A percentile compares a stretch with the other conserved stretches of the same genome.
phyloP scores from a whole-genome alignment of 2,113 vertebrate species.

The Bubo bubo region DNA sequence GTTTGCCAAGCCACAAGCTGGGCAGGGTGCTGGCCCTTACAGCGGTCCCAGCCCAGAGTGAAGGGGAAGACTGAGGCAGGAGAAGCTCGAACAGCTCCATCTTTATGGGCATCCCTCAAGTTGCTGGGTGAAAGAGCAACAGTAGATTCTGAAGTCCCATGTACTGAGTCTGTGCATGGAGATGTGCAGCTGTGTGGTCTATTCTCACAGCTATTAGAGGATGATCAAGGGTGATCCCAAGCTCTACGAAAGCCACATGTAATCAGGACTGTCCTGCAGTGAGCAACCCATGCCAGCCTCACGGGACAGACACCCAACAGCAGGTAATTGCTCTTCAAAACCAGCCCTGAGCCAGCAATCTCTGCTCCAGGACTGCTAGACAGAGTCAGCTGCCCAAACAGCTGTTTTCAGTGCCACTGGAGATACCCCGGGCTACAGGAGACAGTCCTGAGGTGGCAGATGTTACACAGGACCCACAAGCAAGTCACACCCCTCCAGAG shows the following conservation, averaged over 20 bases:
- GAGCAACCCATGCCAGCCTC: not conserved
- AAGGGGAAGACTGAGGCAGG: not conserved
- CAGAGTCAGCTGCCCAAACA: not conserved
- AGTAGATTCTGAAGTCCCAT: not conserved
- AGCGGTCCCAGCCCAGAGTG: not conserved
- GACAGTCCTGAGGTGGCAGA: not conserved
- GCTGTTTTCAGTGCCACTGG: not conserved
- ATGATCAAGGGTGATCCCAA: not conserved
- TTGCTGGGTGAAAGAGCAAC: not conserved
- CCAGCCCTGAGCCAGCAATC: not conserved
- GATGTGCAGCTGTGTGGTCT: not conserved
- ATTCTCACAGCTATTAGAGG: not conserved
- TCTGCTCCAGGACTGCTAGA: not conserved
- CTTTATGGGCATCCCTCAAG: not conserved
- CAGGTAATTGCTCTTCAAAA: not conserved
- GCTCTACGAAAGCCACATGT: not conserved
- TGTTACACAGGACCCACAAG: not conserved
- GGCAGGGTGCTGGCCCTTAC: not conserved
- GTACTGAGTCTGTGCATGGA: rapidly evolving
- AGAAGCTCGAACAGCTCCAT: not conserved
- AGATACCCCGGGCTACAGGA: not conserved
- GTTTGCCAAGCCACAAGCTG: not conserved
- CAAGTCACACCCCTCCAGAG: not conserved
- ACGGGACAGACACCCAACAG: not conserved
- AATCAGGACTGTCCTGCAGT: not conserved